These are phyloP conservation scores for Dryobotodes eremita DNA, from an alignment of 2,888 invertebrate genomes.

Conservation along the genomic window DNA sequence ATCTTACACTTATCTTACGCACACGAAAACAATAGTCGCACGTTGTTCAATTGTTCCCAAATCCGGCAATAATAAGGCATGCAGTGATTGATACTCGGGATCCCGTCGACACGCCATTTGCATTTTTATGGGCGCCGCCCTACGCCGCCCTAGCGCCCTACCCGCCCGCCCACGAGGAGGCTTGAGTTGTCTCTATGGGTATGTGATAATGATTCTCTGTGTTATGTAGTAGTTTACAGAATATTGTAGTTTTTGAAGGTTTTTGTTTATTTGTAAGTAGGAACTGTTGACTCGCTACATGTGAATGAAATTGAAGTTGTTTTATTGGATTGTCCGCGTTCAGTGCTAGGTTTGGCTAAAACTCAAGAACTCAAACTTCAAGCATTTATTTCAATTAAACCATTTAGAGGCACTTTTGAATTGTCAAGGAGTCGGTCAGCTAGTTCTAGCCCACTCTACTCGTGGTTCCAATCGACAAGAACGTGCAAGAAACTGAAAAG, in stretches of 20 bases:
- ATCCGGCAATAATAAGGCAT: slow-evolving; percentile 86
- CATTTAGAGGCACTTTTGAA: neutral
- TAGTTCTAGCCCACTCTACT: neutral
- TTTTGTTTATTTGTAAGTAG: slow-evolving; percentile 8
- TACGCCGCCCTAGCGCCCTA: slow-evolving; percentile 61
- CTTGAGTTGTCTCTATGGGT: slow-evolving; percentile 53
- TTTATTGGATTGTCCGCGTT: too few species aligned
- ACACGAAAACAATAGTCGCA: slow-evolving; percentile 81
- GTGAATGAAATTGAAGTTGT: neutral
- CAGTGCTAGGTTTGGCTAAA: neutral
- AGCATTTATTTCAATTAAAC: neutral
- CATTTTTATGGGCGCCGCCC: slow-evolving; percentile 87
- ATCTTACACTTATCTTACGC: neutral
- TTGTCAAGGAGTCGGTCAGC: too few species aligned
- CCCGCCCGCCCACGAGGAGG: slow-evolving; percentile 66
- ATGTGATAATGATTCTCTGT: slow-evolving; percentile 59
- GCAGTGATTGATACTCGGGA: slow-evolving; percentile 88
- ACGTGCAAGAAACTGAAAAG: neutral
- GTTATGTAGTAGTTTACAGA: slow-evolving; percentile 49
- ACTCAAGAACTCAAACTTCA: neutral
- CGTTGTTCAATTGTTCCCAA: slow-evolving; percentile 73
- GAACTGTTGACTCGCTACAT: slow-evolving; percentile 28
- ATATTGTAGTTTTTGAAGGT: slow-evolving; percentile 8
- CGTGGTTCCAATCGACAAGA: neutral
- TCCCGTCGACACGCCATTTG: slow-evolving; percentile 92